Evolutionary conservation across 2,888 invertebrate genomes (phyloP), one percentile per base, ranked within the genome.

Genomic region (Diogma glabrata): DNA sequence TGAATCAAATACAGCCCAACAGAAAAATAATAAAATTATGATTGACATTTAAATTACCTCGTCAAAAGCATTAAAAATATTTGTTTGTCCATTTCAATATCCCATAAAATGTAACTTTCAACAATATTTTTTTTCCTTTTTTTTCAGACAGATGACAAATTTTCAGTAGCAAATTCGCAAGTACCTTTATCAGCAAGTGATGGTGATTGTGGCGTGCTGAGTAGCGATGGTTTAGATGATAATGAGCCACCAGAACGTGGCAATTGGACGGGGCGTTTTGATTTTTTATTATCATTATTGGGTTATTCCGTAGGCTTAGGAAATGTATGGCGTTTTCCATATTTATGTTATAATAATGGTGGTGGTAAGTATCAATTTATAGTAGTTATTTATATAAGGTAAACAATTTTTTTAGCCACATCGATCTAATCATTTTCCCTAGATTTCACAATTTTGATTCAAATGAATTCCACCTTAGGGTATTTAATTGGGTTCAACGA

Each of bases 261-360:
- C 54, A 82, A 79, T 61, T 84, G 84, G 84, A 80, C 81, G 12
- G 83, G 83, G n/a, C 75, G 81, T 52, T 82, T 82, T 61, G 84
- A 84, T 69, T 84, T 84, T 64, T 72, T 84, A 20, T 71, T 84
- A 28, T 83, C 83, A 9, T 71, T 84, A 53, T 69, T 84, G 54
- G 84, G 83, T 23, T 84, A 83, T 65, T 82, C 82, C 55, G 84
- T 84, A 49, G 84, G 84, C 3, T 69, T 84, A 51, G 84, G 84
- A 56, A 84, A 84, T 62, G 83, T 84, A 16, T 84, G 84, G 84
- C 72, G 84, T 20, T 84, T 84, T 66, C 84, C 84, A 3, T 84
- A 83, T 64, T 73, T 84, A 22, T 83, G 83, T 67, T 84, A 84
- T 65, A 82, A 82, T 56, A 84, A 84, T 64, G 84, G 84, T 45